Percentiles rank a stretch among this genome's conserved stretches.
Evolutionary conservation across 2,888 invertebrate genomes (phyloP).

Genomic region (Melanchra persicariae): DNA sequence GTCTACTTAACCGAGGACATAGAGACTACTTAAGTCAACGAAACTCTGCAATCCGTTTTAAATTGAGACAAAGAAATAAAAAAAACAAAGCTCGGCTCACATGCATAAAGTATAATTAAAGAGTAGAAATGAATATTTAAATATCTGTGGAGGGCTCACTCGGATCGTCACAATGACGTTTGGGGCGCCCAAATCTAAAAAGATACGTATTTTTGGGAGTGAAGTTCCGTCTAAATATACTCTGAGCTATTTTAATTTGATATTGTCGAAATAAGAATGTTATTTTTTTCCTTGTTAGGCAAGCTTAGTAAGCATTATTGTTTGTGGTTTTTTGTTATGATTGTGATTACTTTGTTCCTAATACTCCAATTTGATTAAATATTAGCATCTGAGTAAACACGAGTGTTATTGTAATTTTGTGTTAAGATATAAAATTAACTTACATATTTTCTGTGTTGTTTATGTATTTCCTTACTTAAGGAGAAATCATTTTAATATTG

Average conservation of each 20-base stretch:
- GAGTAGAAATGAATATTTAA: constrained; percentile 90
- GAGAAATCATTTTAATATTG: too few species aligned
- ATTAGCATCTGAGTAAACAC: background rate
- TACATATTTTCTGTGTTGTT: background rate
- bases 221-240: constrained; percentile 74
- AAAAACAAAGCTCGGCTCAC: constrained; percentile 82
- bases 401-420: too few species aligned
- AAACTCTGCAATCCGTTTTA: constrained; percentile 65
- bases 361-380: background rate
- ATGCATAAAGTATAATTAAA: constrained; percentile 89
- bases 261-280: constrained; percentile 40
- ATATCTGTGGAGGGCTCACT: constrained; percentile 84
- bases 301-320: constrained; percentile 42
- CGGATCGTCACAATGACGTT: constrained; percentile 85
- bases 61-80: constrained; percentile 73
- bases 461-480: background rate
- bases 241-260: constrained; percentile 70
- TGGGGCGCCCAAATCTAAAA: constrained; percentile 85
- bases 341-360: constrained; percentile 2
- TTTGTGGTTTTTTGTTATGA: constrained; percentile 19
- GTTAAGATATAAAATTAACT: too few species aligned
- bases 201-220: constrained; percentile 88
- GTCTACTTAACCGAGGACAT: constrained; percentile 40
- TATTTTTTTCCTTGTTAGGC: constrained; percentile 57
- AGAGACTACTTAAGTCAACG: constrained; percentile 61